Conservation (phyloP, 2,113 vertebrate genomes). For the Nibea coibor region DNA sequence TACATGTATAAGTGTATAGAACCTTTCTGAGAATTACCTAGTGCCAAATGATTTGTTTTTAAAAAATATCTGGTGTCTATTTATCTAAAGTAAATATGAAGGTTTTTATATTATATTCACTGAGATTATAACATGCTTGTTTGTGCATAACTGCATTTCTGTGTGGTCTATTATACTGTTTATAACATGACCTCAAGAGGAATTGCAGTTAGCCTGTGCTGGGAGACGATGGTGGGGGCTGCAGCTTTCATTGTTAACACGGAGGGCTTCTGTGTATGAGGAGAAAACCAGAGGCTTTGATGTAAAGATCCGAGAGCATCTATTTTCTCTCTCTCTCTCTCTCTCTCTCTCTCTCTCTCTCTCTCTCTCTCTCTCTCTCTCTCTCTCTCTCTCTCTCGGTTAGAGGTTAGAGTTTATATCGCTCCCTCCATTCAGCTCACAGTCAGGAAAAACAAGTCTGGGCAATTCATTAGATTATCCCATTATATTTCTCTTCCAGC, state of each 20-base stretch:
- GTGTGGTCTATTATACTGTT: slow-evolving; percentile 63
- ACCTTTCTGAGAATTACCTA: not conserved
- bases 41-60: not conserved
- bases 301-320: slow-evolving; percentile 70
- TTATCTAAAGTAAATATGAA: slow-evolving; percentile 16
- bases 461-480: slow-evolving; percentile 79
- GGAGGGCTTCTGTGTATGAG: slow-evolving; percentile 66
- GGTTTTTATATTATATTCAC: slow-evolving; percentile 26
- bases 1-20: not conserved
- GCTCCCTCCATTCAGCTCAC: slow-evolving; percentile 67
- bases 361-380: slow-evolving; percentile 4
- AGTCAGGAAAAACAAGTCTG: slow-evolving; percentile 73
- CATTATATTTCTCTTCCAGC: slow-evolving; percentile 76
- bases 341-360: too few species aligned
- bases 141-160: slow-evolving; percentile 41
- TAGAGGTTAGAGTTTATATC: slow-evolving; percentile 80
- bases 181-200: slow-evolving; percentile 64
- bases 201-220: slow-evolving; percentile 63
- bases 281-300: slow-evolving; percentile 75
- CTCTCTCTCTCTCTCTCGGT: not conserved
- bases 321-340: slow-evolving; percentile 20
- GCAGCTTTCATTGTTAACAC: slow-evolving; percentile 74
- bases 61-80: not conserved
- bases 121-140: slow-evolving; percentile 18
- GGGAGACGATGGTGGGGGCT: slow-evolving; percentile 55